Evolutionary conservation across 2,797 vertebrate genomes (phyloP).

Genomic region (Vipera ursinii): DNA sequence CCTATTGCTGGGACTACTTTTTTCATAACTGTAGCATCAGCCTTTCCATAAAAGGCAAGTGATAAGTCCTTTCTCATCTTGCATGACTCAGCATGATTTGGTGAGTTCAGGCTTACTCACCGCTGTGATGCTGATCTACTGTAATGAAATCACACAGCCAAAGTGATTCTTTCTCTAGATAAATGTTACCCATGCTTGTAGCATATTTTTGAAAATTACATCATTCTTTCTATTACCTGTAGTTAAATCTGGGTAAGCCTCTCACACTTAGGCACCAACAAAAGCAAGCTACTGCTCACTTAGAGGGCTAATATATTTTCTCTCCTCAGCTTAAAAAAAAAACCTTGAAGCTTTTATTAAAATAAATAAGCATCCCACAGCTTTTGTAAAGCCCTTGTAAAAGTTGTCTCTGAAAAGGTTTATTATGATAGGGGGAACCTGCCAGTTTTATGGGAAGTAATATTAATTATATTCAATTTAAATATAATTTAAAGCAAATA

Average conservation of each 20-base stretch:
- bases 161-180: constrained; percentile 14
- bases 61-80: constrained; percentile 36
- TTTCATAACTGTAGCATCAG: neutral
- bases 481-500: neutral
- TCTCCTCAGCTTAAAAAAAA: neutral
- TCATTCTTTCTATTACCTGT: neutral
- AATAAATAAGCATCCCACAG: neutral
- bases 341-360: neutral
- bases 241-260: neutral
- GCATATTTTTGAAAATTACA: neutral
- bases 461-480: neutral
- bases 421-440: neutral
- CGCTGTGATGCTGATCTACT: constrained; percentile 1
- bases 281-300: neutral
- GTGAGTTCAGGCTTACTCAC: constrained; percentile 19
- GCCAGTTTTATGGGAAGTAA: neutral
- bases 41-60: constrained; percentile 53
- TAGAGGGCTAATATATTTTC: neutral
- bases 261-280: neutral
- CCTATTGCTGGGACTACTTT: neutral
- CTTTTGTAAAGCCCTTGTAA: neutral
- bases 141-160: constrained; percentile 29
- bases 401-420: neutral
- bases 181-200: constrained; percentile 9
- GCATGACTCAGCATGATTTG: constrained; percentile 33